A percentile compares a stretch with the other conserved stretches of the same genome.
Conservation (phyloP, 2,797 vertebrate genomes). For the Bradypodion pumilum region DNA sequence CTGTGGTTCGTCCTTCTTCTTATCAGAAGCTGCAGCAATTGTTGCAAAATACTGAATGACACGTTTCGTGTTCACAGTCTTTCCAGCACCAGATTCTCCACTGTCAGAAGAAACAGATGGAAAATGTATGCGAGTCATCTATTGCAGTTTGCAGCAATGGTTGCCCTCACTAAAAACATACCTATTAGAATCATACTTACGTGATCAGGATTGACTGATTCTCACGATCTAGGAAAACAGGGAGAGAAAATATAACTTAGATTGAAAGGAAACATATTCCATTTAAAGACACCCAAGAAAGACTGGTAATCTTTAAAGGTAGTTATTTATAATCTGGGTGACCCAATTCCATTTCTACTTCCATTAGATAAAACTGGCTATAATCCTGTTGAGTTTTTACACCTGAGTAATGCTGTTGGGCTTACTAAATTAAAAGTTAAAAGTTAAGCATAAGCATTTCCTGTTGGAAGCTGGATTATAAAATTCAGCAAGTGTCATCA, state of each 20-base stretch:
- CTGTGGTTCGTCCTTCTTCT: constrained; percentile 77
- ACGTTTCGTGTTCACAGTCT: constrained; percentile 94
- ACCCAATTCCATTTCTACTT: not conserved
- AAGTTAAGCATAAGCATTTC: too few species aligned
- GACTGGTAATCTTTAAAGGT: not conserved
- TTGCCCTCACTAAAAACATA: not conserved
- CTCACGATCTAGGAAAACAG: constrained; percentile 80
- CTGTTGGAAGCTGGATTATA: too few species aligned
- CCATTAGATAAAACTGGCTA: not conserved
- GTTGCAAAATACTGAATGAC: constrained; percentile 96
- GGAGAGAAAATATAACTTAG: constrained; percentile 30
- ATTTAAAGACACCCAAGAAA: not conserved
- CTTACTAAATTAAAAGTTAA: too few species aligned
- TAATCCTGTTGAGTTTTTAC: not conserved
- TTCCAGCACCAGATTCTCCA: constrained; percentile 92
- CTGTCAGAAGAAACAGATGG: constrained; percentile 65
- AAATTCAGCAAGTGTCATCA: too few species aligned
- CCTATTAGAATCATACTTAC: constrained; percentile 69
- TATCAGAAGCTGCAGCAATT: constrained; percentile 83
- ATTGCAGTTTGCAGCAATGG: not conserved
- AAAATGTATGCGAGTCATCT: not conserved
- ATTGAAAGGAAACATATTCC: too few species aligned
- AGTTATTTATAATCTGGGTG: not conserved
- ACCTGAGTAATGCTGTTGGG: too few species aligned
- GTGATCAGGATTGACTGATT: constrained; percentile 92